These are phyloP conservation scores for Saxicola maurus DNA, from an alignment of 2,797 vertebrate genomes.

Conservation along the genomic window DNA sequence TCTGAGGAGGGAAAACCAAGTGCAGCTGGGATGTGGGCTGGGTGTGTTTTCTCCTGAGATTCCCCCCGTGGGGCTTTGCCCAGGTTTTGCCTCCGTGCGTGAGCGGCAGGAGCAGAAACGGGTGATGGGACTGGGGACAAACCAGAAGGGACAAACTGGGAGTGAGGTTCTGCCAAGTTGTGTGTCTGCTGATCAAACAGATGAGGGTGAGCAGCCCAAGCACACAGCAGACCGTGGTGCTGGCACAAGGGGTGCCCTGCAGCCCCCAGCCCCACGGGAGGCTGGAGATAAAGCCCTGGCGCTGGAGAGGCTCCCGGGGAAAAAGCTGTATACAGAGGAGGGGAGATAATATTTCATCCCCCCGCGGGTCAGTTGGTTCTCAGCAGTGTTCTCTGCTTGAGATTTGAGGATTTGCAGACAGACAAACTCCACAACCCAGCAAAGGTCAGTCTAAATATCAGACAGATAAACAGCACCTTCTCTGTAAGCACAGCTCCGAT, in stretches of 20 bases:
- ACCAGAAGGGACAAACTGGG: neutral
- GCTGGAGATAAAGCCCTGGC: neutral
- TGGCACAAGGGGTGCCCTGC: neutral
- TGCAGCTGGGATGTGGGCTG: neutral
- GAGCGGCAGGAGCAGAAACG: neutral
- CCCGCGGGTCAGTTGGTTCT: conserved; percentile 51
- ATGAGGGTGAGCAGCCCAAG: neutral
- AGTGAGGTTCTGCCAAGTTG: neutral
- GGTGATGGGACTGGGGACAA: neutral
- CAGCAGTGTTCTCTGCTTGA: conserved; percentile 51
- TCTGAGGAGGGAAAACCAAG: neutral
- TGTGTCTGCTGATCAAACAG: neutral
- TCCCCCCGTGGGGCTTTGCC: neutral
- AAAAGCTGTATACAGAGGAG: conserved; percentile 7
- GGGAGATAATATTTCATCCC: conserved; percentile 60
- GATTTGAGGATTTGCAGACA: conserved; percentile 74
- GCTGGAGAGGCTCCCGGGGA: neutral
- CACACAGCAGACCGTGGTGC: neutral
- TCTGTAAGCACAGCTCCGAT: conserved; percentile 44
- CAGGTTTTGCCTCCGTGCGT: fast-evolving
- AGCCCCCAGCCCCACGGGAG: neutral
- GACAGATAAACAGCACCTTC: conserved; percentile 64
- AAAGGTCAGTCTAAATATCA: conserved; percentile 78
- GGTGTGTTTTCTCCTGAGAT: neutral
- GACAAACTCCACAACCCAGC: conserved; percentile 69